Evolutionary conservation across 1,140 invertebrate genomes (phyloP).

Genomic region (Lerema accius): DNA sequence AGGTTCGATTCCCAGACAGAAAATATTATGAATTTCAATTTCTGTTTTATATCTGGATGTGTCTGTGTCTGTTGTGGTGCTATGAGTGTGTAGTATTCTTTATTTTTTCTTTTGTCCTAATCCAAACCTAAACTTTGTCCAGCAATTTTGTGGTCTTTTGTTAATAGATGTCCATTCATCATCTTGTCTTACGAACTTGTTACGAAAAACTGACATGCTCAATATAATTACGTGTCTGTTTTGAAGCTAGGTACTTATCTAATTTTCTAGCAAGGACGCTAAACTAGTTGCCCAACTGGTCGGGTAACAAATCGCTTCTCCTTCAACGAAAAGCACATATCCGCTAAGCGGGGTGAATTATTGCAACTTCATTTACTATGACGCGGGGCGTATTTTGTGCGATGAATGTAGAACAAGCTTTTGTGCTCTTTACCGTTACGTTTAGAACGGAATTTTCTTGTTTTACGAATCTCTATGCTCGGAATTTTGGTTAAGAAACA

Average conservation of each 20-base stretch:
- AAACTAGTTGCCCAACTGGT: constrained; percentile 33
- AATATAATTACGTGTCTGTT: constrained; percentile 17
- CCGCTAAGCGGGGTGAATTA: constrained; percentile 59
- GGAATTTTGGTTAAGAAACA: constrained; percentile 2
- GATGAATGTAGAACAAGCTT: constrained; percentile 57
- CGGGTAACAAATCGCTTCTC: constrained; percentile 36
- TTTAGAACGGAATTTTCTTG: constrained; percentile 32
- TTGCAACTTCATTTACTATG: constrained; percentile 69
- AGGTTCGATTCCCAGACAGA: too few relatives aligned
- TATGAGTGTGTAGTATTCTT: too few relatives aligned
- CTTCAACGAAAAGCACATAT: constrained; percentile 47
- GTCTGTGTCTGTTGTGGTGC: too few relatives aligned
- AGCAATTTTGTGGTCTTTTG: too few relatives aligned
- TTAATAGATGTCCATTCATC: too few relatives aligned
- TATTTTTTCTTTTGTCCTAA: too few relatives aligned
- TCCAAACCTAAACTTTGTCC: too few relatives aligned
- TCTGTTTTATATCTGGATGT: too few relatives aligned
- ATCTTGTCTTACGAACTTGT: too few relatives aligned
- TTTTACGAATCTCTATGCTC: constrained; percentile 18
- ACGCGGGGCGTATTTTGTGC: constrained; percentile 52
- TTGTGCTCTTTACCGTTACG: constrained; percentile 40
- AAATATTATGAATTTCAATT: too few relatives aligned
- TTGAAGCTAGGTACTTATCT: constrained; percentile 16
- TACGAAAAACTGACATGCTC: constrained; percentile 2
- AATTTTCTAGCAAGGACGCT: constrained; percentile 7